These are phyloP conservation scores for Pogonognathellus flavescens DNA, from an alignment of 1,140 invertebrate species.

Conservation along the genomic window DNA sequence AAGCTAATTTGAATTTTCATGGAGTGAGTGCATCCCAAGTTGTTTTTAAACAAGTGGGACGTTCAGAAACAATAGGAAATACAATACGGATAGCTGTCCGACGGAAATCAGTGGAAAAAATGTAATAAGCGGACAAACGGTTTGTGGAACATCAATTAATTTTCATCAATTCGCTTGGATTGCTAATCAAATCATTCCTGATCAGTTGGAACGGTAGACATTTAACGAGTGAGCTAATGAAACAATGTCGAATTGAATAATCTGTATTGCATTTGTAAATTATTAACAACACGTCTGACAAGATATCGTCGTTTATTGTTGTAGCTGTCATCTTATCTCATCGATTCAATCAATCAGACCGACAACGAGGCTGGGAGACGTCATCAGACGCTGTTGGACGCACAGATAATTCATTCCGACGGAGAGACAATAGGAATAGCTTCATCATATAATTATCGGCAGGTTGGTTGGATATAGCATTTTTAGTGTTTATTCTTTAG, in stretches of 20 bases:
- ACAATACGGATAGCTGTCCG: neutral
- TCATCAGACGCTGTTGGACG: neutral
- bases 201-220: neutral
- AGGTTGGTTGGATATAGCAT: neutral
- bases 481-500: neutral
- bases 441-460: neutral
- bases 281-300: constrained; percentile 15
- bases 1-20: neutral
- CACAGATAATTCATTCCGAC: constrained; percentile 9
- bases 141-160: neutral
- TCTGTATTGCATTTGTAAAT: neutral
- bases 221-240: neutral
- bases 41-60: neutral
- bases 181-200: neutral
- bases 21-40: neutral
- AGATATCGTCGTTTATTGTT: constrained; percentile 20
- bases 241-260: constrained; percentile 4
- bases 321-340: constrained; percentile 27
- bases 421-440: constrained; percentile 8
- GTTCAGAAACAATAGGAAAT: too few species aligned
- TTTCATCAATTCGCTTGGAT: constrained; percentile 5
- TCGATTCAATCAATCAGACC: neutral
- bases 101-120: neutral
- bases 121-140: neutral
- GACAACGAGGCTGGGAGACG: neutral